phyloP scores from a whole-genome alignment of 2,888 invertebrate genomes.

The Diabrotica balteata region DNA sequence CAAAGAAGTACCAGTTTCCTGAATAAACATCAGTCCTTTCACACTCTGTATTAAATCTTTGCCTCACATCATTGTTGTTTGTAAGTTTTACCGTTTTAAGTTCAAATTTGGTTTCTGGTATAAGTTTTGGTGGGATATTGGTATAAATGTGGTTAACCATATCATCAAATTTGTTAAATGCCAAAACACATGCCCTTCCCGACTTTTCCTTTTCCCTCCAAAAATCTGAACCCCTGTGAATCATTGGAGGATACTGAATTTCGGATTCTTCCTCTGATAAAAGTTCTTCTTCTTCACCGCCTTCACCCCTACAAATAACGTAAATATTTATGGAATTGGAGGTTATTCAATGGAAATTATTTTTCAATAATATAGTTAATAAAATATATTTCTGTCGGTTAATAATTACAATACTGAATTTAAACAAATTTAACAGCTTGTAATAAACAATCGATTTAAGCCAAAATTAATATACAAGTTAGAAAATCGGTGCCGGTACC shows the following conservation, averaged over 20 bases:
- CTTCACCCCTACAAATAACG: not conserved
- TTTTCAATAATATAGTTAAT: too few species aligned
- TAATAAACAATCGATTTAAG: too few species aligned
- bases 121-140: constrained; percentile 52
- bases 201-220: constrained; percentile 50
- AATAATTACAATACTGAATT: too few species aligned
- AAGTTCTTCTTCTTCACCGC: constrained; percentile 18
- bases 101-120: constrained; percentile 42
- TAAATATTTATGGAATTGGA: not conserved
- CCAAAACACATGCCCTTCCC: constrained; percentile 53
- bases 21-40: constrained; percentile 42
- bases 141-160: constrained; percentile 52
- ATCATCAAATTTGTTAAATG: constrained; percentile 52
- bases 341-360: too few species aligned
- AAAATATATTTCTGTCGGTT: too few species aligned
- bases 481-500: too few species aligned
- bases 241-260: constrained; percentile 25
- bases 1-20: constrained; percentile 56
- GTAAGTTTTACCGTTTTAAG: constrained; percentile 48
- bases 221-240: constrained; percentile 43
- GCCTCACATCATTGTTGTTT: constrained; percentile 48
- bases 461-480: too few species aligned
- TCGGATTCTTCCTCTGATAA: constrained; percentile 10
- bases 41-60: constrained; percentile 46
- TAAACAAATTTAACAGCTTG: too few species aligned